Evolutionary conservation across 2,113 vertebrate species (phyloP).

Genomic region (Puffinus mauretanicus): DNA sequence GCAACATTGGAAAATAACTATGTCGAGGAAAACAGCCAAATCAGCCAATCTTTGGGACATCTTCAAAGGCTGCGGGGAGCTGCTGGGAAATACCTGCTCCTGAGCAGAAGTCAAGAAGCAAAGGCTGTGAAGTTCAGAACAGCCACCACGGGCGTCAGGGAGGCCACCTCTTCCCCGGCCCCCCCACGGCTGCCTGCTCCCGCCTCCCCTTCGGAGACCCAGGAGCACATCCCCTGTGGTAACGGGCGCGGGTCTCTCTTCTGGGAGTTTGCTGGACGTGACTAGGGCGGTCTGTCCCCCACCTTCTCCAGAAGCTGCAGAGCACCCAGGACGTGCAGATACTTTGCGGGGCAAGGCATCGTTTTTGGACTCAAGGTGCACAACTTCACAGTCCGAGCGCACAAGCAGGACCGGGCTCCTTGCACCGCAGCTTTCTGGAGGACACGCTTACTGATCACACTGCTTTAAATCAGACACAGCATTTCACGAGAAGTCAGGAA

Average conservation of each 20-base stretch:
- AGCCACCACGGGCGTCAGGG: accelerated
- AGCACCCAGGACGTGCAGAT: too few relatives aligned
- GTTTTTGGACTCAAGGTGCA: background rate
- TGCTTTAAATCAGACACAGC: background rate
- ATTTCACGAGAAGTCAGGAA: background rate
- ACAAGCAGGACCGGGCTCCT: too few relatives aligned
- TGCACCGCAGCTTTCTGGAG: background rate
- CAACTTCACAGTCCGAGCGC: background rate
- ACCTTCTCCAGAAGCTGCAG: background rate
- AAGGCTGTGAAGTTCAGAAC: background rate
- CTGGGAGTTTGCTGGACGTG: background rate
- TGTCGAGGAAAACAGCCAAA: background rate
- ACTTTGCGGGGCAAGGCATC: background rate
- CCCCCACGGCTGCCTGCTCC: too few relatives aligned
- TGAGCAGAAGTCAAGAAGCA: background rate
- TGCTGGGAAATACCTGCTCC: background rate
- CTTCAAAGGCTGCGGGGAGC: background rate
- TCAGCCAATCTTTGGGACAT: background rate
- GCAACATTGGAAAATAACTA: background rate
- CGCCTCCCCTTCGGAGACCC: background rate
- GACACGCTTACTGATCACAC: too few relatives aligned
- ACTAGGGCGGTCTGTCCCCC: background rate
- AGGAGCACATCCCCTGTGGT: accelerated
- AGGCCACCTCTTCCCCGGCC: background rate
- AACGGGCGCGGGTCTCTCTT: accelerated